Percentiles rank a stretch among this genome's conserved stretches.
These are phyloP conservation scores for Saccostrea glomerata DNA, from an alignment of 1,140 invertebrate species.

Conservation along the genomic window DNA sequence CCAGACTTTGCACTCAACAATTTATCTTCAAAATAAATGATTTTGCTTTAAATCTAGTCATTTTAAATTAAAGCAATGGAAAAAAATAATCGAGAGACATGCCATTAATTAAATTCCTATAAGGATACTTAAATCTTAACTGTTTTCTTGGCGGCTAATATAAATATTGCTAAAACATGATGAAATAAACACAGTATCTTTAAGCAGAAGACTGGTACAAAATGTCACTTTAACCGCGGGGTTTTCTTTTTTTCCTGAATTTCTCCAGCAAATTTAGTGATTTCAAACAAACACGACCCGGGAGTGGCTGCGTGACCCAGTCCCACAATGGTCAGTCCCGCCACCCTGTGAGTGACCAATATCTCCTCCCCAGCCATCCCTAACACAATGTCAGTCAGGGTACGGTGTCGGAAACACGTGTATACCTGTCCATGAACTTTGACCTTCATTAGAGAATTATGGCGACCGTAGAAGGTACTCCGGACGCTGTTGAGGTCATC, in stretches of 20 bases:
- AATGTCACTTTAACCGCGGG: neutral
- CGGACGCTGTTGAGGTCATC: constrained; percentile 39
- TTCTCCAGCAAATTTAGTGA: constrained; percentile 47
- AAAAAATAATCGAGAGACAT: too few species aligned
- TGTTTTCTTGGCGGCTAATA: neutral
- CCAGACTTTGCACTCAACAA: neutral
- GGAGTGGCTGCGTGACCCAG: constrained; percentile 51
- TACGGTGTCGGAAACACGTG: constrained; percentile 51
- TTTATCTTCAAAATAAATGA: neutral
- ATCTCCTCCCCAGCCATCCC: constrained; percentile 50
- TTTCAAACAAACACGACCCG: constrained; percentile 56
- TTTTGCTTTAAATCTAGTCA: too few species aligned
- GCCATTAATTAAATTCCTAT: neutral
- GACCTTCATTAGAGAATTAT: constrained; percentile 51
- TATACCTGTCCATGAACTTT: constrained; percentile 51
- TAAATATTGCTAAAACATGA: neutral
- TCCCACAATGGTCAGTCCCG: constrained; percentile 50
- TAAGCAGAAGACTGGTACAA: neutral
- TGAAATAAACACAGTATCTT: neutral
- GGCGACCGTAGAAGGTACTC: constrained; percentile 42
- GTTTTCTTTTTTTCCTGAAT: constrained; percentile 19
- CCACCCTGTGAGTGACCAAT: constrained; percentile 46
- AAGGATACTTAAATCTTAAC: neutral
- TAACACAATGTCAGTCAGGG: constrained; percentile 49
- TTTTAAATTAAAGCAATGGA: too few species aligned